Percentiles rank a stretch among this genome's conserved stretches.
These are phyloP conservation scores for Spodoptera frugiperda DNA, from an alignment of 1,140 invertebrate species.

Conservation along the genomic window DNA sequence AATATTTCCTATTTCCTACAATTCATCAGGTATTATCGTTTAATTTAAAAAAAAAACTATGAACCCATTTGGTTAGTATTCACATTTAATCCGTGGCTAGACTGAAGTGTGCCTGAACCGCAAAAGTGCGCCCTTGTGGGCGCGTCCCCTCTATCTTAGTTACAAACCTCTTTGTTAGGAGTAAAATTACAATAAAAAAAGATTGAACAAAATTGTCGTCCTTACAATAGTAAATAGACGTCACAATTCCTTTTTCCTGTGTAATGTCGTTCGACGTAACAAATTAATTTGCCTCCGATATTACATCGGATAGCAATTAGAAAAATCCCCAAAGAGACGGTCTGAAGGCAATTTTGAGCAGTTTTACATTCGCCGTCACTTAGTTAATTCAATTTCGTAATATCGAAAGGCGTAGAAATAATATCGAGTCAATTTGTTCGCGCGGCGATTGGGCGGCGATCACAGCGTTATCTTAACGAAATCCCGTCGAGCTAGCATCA, in stretches of 20 bases:
- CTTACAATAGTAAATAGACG: neutral
- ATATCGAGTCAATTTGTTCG: conserved; percentile 34
- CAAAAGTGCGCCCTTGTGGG: no score
- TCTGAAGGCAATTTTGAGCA: neutral
- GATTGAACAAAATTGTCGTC: neutral
- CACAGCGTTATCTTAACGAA: conserved; percentile 36
- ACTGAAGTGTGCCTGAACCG: no score
- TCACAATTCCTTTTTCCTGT: neutral
- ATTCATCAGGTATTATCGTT: no score
- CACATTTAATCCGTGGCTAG: no score
- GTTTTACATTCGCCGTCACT: neutral
- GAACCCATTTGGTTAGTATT: no score
- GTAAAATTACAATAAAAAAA: no score
- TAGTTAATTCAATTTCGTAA: conserved; percentile 18
- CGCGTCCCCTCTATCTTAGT: no score
- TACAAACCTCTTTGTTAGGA: no score
- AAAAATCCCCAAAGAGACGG: neutral
- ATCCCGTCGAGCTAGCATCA: conserved; percentile 25
- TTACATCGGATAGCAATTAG: neutral
- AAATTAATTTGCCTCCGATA: neutral
- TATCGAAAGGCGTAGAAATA: conserved; percentile 29
- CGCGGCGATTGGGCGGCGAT: conserved; percentile 27
- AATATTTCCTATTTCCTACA: no score
- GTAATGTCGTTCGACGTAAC: neutral
- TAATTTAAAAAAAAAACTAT: no score